Conservation (phyloP, 1,140 invertebrate genomes). For the Oreohelix idahoensis region DNA sequence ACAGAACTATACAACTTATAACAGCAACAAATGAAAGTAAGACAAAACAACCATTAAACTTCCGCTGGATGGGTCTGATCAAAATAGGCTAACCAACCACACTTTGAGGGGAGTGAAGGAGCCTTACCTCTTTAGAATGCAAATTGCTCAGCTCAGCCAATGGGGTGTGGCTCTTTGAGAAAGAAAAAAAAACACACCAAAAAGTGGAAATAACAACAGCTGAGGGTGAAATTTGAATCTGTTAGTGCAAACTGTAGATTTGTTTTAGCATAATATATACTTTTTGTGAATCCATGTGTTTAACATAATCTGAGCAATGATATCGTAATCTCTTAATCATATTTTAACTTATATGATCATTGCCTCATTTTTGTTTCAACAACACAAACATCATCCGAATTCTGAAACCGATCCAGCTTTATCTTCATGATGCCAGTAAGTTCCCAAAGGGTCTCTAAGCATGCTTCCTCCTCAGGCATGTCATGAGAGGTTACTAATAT, state of each 20-base stretch:
- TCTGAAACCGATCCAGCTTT: too few relatives aligned
- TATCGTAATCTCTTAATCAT: too few relatives aligned
- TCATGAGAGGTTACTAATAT: too few relatives aligned
- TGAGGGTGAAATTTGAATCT: neutral
- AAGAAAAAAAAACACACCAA: constrained; percentile 40
- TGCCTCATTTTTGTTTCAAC: too few relatives aligned
- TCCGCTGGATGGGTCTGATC: neutral
- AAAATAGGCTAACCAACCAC: constrained; percentile 33
- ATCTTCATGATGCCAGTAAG: too few relatives aligned
- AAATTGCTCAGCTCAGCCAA: constrained; percentile 44
- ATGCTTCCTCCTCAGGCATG: too few relatives aligned
- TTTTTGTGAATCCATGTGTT: too few relatives aligned
- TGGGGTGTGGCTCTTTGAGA: constrained; percentile 38
- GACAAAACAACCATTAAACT: neutral
- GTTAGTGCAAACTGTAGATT: neutral
- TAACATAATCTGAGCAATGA: too few relatives aligned
- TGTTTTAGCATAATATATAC: neutral
- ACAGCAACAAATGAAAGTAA: neutral
- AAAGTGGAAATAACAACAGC: constrained; percentile 25
- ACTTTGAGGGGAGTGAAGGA: constrained; percentile 24
- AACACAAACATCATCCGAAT: too few relatives aligned
- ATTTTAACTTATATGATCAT: too few relatives aligned
- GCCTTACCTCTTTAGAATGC: constrained; percentile 43
- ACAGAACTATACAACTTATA: neutral
- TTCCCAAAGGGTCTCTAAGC: too few relatives aligned